Evolutionary conservation across 2,113 vertebrate species (phyloP).

Genomic region (Ceuthmochares aereus): DNA sequence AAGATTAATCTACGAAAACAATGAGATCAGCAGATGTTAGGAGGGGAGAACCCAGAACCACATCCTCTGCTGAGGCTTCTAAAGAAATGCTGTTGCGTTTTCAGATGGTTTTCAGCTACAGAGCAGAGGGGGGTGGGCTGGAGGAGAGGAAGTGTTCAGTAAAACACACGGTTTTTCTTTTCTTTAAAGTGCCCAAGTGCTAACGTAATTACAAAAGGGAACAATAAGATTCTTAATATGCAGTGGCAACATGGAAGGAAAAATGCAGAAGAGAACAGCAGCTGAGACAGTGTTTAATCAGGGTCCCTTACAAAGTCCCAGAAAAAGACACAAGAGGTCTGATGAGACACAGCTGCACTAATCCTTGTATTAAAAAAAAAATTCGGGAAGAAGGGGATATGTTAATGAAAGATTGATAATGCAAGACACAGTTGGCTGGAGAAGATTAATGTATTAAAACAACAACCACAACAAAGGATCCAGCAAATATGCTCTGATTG

Average conservation of each 20-base stretch:
- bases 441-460: conserved; percentile 25
- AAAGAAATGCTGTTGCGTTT: not conserved
- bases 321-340: conserved; percentile 56
- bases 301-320: conserved; percentile 43
- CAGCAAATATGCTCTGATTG: not conserved
- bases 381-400: not conserved
- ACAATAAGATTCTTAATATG: conserved; percentile 27
- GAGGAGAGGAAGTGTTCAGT: not conserved
- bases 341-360: conserved; percentile 66
- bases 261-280: conserved; percentile 35
- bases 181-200: not conserved
- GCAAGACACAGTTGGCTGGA: conserved; percentile 22
- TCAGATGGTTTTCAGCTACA: not conserved
- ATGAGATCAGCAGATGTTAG: conserved; percentile 1
- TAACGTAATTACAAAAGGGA: conserved; percentile 28
- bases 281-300: conserved; percentile 58
- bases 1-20: conserved; percentile 16
- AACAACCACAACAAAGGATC: conserved; percentile 12
- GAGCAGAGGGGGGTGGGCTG: fast-evolving
- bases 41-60: not conserved
- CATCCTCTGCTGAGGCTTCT: not conserved
- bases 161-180: not conserved
- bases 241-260: not conserved
- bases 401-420: conserved; percentile 47
- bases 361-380: conserved; percentile 8